Evolutionary conservation across 2,888 invertebrate species (phyloP), one percentile per base, ranked within the genome.

Genomic region (Drosophila rellima): DNA sequence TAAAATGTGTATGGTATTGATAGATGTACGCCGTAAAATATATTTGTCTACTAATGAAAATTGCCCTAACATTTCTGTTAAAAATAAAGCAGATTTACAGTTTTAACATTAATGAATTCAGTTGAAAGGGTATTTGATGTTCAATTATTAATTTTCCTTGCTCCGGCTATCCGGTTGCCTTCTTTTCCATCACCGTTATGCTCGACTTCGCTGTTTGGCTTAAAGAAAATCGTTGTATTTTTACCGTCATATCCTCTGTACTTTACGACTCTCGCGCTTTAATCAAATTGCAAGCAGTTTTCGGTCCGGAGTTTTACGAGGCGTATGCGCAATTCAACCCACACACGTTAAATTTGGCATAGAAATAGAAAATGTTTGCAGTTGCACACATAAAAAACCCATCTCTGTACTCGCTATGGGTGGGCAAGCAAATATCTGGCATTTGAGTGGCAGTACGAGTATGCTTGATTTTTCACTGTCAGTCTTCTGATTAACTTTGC

Each of bases 261-360:
- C 50, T 73, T 82, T 82, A 78, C 70, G 78, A 62, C 63, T 67
- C 45, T 47, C 33, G 72, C 42, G 74, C 74, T 70, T 57, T 74
- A 78, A 80, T 77, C 71, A 82, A 84, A 84, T 79, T 61, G 79
- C 72, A 60, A 57, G 66, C 59, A 59, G 61, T 77, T 64, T 73
- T 71, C 40, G 2, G 40, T 40, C 8, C 39, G 23, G 31, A 44
- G 40, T 61, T 64, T 75, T 73, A 73, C 64, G 78, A 51, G 70
- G 67, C 80, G 70, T 80, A 84, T 82, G 70, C 64, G 80, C 80
- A 75, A 80, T 82, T 80, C 40, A 20, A 15, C 54, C 7, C 60
- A 52, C 73, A 69, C 76, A 65, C 66, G 42, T 52, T 56, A 50
- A 72, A 48, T 64, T 64, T 57, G 52, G 57, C 77, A 70, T 59